phyloP scores from a whole-genome alignment of 1,140 invertebrate species.

The Heliconius eleuchia region DNA sequence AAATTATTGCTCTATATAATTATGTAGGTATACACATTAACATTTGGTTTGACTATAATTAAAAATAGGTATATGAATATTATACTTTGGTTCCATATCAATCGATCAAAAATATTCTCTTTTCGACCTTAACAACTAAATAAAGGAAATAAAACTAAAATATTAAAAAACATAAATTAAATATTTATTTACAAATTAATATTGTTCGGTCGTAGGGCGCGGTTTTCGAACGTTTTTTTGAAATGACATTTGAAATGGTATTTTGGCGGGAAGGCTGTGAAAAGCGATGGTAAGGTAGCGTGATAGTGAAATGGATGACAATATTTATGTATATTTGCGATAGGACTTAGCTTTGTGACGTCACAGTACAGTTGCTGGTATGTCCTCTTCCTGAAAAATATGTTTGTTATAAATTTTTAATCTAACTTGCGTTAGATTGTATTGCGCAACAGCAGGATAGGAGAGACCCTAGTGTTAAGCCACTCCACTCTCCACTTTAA shows the following conservation, averaged over 20 bases:
- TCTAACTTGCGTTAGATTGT: no score
- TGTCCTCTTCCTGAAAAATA: conserved; percentile 71
- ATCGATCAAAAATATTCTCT: conserved; percentile 58
- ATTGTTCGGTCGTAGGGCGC: conserved; percentile 54
- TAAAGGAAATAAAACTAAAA: conserved; percentile 21
- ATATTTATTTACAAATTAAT: conserved; percentile 57
- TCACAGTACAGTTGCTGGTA: conserved; percentile 75
- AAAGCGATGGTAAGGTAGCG: conserved; percentile 78
- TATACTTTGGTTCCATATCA: conserved; percentile 60
- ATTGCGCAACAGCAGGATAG: no score
- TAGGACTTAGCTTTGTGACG: conserved; percentile 74
- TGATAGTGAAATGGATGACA: conserved; percentile 62
- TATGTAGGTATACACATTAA: conserved; percentile 55
- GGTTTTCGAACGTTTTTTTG: conserved; percentile 40
- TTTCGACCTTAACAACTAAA: conserved; percentile 47
- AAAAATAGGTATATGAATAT: conserved; percentile 50
- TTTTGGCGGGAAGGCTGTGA: conserved; percentile 52
- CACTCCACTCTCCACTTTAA: no score
- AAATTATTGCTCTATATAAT: conserved; percentile 73
- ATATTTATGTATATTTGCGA: conserved; percentile 45
- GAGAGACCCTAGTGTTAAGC: no score
- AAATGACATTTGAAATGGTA: conserved; percentile 41
- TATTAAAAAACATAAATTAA: conserved; percentile 43
- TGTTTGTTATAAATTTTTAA: neutral
- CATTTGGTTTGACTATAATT: conserved; percentile 39